These are phyloP conservation scores for Marmota flaviventris DNA, from an alignment of 2,113 vertebrate genomes.

Conservation along the genomic window DNA sequence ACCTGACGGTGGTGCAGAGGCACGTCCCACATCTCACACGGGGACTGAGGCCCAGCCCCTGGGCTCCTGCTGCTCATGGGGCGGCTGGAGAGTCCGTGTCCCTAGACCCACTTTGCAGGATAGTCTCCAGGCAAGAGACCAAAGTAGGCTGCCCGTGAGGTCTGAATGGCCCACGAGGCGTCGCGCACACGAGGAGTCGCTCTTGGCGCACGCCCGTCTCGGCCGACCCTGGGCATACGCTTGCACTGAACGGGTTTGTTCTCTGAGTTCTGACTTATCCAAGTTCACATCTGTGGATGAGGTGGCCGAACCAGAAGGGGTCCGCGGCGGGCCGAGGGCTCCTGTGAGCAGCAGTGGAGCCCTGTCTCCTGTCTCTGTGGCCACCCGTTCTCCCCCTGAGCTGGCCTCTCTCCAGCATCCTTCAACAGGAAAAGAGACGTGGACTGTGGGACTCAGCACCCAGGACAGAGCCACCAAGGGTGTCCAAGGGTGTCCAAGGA, in stretches of 20 bases:
- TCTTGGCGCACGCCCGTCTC: neutral
- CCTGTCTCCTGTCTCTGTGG: too few species aligned
- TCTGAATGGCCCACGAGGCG: neutral
- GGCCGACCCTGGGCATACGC: neutral
- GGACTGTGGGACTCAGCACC: too few species aligned
- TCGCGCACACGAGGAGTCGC: too few species aligned
- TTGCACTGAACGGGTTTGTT: neutral
- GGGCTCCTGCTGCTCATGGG: neutral
- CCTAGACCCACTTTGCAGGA: neutral
- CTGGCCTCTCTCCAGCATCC: too few species aligned
- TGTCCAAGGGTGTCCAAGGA: too few species aligned
- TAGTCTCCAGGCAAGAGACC: neutral
- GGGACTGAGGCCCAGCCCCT: too few species aligned
- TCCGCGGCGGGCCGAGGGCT: fast-evolving
- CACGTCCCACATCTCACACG: neutral
- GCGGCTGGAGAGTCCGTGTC: too few species aligned
- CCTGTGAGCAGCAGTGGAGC: fast-evolving
- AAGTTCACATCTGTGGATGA: neutral
- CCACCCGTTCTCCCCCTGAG: neutral
- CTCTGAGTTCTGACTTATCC: neutral
- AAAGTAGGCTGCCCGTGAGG: neutral
- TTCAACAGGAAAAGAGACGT: too few species aligned
- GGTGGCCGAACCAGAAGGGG: neutral
- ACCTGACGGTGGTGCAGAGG: too few species aligned
- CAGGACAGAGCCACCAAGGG: too few species aligned